Evolutionary conservation across 2,888 invertebrate genomes (phyloP), one percentile per base, ranked within the genome.

Genomic region (Caradrina clavipalpis): DNA sequence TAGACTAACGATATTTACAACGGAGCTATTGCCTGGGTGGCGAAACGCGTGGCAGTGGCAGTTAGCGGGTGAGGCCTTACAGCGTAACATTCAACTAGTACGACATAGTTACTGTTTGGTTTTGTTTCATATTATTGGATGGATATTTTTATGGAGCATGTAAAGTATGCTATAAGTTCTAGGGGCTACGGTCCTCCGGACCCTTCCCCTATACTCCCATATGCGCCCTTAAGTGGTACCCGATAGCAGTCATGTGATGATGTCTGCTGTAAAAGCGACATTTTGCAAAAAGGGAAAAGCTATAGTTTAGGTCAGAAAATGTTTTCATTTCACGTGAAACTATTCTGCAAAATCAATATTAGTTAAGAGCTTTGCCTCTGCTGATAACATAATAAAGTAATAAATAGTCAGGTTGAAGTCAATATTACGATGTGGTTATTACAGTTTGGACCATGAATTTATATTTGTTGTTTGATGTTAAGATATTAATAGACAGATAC

Each of bases 1-100:
- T 42, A 45, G n/a, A 57, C 31, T 65, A 76, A 61, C 55, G 22
- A 35, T 81, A 76, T 82, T 54, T 81, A 83, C 78, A 82, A 57
- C 31, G 13, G 54, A 42, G 50, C 15, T 42, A 19, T 26, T 22
- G 45, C 11, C 10, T 51, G n/a, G 8, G n/a, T 10, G 49, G 13
- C 21, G 47, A 47, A 57, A 21, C 2, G 26, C n/a, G 31, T n/a
- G 47, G 8, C 21, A 47, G 35, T 55, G 45, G 10, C 63, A 64
- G 21, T 35, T 35, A 53, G 51, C 53, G 3, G 19, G 21, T 47
- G 39, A 50, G 45, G 11, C 13, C 39, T 57, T 72, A 19, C 15
- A 58, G 39, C 15, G 22, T 55, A 54, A 50, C 26, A 17, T 60
- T 64, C 6, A 49, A 45, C 51, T 49, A 49, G 42, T 45, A 45